Percentiles rank a stretch among this genome's conserved stretches.
Conservation (phyloP, 35 echinoderm and acorn worm genomes). For the Anneissia japonica region DNA sequence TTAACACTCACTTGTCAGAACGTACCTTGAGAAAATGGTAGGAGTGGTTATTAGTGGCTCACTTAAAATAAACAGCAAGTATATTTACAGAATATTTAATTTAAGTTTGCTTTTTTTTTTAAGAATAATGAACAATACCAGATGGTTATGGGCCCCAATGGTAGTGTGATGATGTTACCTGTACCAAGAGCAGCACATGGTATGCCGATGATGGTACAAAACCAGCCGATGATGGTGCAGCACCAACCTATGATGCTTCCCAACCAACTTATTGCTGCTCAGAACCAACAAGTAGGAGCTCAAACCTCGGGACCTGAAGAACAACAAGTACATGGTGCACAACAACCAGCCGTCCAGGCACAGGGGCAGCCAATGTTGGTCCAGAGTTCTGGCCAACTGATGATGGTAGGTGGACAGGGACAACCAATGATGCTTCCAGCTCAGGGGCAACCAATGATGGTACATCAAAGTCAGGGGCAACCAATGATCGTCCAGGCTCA, state of each 20-base stretch:
- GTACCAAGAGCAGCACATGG: neutral
- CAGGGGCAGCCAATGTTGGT: neutral
- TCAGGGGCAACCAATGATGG: neutral
- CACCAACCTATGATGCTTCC: neutral
- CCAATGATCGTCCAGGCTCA: neutral
- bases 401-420: neutral
- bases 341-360: too few species aligned
- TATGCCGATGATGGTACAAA: neutral
- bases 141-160: neutral
- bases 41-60: too few species aligned
- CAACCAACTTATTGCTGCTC: too few species aligned
- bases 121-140: neutral
- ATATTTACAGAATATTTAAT: too few species aligned
- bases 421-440: neutral
- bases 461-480: neutral
- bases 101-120: too few species aligned
- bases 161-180: neutral
- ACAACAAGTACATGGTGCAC: too few species aligned
- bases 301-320: too few species aligned
- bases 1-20: too few species aligned
- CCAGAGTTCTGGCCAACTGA: neutral
- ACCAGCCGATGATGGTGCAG: neutral
- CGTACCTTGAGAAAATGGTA: too few species aligned
- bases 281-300: too few species aligned
- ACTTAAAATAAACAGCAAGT: too few species aligned